phyloP scores from a whole-genome alignment of 2,797 vertebrate genomes.

The Lindbergichthys nudifrons region DNA sequence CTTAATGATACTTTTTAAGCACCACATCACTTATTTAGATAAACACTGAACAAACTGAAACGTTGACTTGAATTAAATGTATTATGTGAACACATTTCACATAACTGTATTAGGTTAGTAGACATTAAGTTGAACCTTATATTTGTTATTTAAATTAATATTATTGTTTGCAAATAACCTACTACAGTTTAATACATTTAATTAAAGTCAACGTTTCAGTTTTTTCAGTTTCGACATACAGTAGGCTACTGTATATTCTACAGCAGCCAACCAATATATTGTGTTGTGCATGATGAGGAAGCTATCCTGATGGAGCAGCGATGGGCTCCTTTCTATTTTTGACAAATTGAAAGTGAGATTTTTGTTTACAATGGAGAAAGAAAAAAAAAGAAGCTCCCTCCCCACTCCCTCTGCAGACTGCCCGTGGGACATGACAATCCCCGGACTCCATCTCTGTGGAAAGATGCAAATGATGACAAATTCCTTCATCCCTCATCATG shows the following conservation, averaged over 20 bases:
- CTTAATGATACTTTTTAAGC: neutral
- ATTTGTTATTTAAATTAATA: too few relatives aligned
- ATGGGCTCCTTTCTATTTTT: constrained; percentile 60
- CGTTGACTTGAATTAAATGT: too few relatives aligned
- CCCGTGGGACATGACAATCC: constrained; percentile 88
- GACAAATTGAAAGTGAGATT: constrained; percentile 85
- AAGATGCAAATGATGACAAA: constrained; percentile 94
- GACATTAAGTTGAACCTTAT: too few relatives aligned
- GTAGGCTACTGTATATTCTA: neutral
- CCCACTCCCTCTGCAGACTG: constrained; percentile 88
- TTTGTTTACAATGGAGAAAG: constrained; percentile 85
- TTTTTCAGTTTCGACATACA: too few relatives aligned
- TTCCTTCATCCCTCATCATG: constrained; percentile 90
- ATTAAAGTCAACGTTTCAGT: too few relatives aligned
- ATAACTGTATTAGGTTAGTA: too few relatives aligned
- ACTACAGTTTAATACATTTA: too few relatives aligned
- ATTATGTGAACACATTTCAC: too few relatives aligned
- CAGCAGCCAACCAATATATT: neutral
- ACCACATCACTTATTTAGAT: neutral
- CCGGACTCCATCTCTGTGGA: constrained; percentile 86
- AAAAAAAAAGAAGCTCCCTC: constrained; percentile 46
- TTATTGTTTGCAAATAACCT: too few relatives aligned
- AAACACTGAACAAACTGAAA: neutral
- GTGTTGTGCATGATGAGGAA: neutral
- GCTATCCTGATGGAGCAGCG: constrained; percentile 26